Conservation (phyloP, 2,797 vertebrate genomes). For the Arremon aurantiirostris region DNA sequence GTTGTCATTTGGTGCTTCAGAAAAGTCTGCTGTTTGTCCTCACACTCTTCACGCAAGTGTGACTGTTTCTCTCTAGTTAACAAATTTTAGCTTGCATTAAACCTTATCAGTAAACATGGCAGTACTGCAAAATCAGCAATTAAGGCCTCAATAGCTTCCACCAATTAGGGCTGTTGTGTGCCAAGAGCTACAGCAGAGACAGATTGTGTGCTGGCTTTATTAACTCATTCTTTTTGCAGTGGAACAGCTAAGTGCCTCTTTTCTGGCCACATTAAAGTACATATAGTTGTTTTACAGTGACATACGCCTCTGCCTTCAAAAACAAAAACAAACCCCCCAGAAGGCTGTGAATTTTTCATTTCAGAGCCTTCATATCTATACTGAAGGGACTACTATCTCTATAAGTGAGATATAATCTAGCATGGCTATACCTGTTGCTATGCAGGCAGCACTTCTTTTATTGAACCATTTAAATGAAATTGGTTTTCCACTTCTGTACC, state of each 20-base stretch:
- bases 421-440: background rate
- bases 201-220: background rate
- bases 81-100: constrained; percentile 59
- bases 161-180: constrained; percentile 47
- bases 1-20: background rate
- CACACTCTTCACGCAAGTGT: background rate
- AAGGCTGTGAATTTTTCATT: constrained; percentile 4
- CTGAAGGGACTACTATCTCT: background rate
- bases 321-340: background rate
- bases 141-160: constrained; percentile 55
- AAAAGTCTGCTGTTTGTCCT: constrained; percentile 29
- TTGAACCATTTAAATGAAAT: background rate
- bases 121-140: constrained; percentile 67
- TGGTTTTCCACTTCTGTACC: background rate
- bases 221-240: constrained; percentile 45
- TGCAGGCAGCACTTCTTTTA: background rate
- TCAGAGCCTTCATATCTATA: background rate
- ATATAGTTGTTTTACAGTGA: constrained; percentile 17
- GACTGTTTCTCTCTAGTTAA: constrained; percentile 40
- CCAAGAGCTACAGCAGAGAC: constrained; percentile 39
- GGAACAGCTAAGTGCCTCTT: constrained; percentile 32
- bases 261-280: constrained; percentile 17
- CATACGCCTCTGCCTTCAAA: background rate
- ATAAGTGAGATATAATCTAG: background rate
- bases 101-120: constrained; percentile 62